phyloP scores from a whole-genome alignment of 2,888 invertebrate genomes.

The Flabesymbios commensalis region DNA sequence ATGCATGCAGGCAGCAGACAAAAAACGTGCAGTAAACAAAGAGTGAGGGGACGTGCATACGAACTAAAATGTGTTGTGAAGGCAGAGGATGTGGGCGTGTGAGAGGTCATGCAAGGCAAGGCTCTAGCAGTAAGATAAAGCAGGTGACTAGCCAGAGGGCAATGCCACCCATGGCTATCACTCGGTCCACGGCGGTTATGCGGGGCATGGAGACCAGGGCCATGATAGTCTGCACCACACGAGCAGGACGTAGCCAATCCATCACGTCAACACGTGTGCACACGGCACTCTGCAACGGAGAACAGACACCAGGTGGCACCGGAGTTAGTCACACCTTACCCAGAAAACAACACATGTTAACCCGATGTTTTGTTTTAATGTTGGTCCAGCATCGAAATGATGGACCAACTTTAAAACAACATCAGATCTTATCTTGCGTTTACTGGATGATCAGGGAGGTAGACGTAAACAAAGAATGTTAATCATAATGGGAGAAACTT shows the following conservation, averaged over 20 bases:
- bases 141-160: conserved; percentile 68
- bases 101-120: conserved; percentile 62
- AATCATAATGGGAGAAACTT: too few species aligned
- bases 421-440: not conserved
- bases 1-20: too few species aligned
- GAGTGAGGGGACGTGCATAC: too few species aligned
- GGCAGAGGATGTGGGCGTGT: too few species aligned
- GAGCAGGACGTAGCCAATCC: conserved; percentile 47
- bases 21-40: too few species aligned
- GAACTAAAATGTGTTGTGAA: too few species aligned
- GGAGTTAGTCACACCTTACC: not conserved
- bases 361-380: not conserved
- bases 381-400: not conserved
- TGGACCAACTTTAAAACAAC: conserved; percentile 25
- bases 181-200: conserved; percentile 45
- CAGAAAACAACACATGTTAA: not conserved
- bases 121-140: conserved; percentile 67
- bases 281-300: conserved; percentile 67
- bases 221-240: conserved; percentile 49
- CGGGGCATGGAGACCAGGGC: conserved; percentile 43
- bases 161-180: too few species aligned
- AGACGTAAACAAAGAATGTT: not conserved
- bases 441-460: not conserved
- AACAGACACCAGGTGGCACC: not conserved
- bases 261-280: conserved; percentile 68